These are phyloP conservation scores for Egretta garzetta DNA, from an alignment of 2,113 vertebrate genomes.

Conservation along the genomic window DNA sequence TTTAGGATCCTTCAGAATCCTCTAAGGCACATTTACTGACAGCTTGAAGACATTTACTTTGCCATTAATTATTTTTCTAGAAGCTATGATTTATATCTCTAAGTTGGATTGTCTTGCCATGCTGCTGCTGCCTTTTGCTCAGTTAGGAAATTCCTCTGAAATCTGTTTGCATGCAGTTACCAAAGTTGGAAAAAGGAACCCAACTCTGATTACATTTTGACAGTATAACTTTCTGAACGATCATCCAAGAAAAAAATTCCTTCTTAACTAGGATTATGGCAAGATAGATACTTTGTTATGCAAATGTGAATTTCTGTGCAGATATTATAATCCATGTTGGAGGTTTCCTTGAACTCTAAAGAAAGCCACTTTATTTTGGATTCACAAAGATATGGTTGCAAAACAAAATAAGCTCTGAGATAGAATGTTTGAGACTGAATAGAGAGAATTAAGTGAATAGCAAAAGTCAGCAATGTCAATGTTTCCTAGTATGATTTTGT, in stretches of 20 bases:
- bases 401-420: slow-evolving; percentile 23
- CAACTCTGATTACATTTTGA: background rate
- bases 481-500: background rate
- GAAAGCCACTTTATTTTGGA: slow-evolving; percentile 3
- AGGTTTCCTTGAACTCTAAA: slow-evolving; percentile 40
- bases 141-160: background rate
- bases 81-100: background rate
- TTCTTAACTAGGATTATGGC: slow-evolving; percentile 30
- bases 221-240: background rate
- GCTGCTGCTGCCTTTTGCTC: background rate
- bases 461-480: background rate
- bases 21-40: slow-evolving; percentile 2
- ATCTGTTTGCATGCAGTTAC: background rate
- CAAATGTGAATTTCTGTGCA: slow-evolving; percentile 5
- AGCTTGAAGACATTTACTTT: background rate
- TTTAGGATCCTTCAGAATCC: slow-evolving; percentile 1
- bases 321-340: background rate
- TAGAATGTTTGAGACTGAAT: background rate
- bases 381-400: background rate
- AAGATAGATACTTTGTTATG: slow-evolving; percentile 33
- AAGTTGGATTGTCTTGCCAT: background rate
- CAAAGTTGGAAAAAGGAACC: background rate
- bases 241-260: background rate
- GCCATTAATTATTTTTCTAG: background rate
- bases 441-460: slow-evolving; percentile 10